These are phyloP conservation scores for Pollenia angustigena DNA, from an alignment of 2,888 invertebrate species.

Conservation along the genomic window DNA sequence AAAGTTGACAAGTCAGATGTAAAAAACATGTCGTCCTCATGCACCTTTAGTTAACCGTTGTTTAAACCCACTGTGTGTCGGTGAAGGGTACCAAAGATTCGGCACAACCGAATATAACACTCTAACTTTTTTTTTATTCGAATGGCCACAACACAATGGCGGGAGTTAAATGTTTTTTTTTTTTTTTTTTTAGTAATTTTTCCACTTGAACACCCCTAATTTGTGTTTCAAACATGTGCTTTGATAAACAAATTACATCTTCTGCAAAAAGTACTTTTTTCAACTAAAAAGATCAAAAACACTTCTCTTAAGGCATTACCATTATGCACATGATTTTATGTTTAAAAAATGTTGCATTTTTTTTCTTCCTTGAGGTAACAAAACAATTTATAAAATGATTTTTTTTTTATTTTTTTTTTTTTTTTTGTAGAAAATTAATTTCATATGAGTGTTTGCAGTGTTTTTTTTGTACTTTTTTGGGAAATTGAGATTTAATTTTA, in stretches of 20 bases:
- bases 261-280: slow-evolving; percentile 13
- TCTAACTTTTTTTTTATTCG: too few relatives aligned
- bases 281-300: slow-evolving; percentile 25
- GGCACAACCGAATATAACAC: too few relatives aligned
- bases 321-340: slow-evolving; percentile 56
- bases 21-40: too few relatives aligned
- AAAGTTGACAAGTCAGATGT: too few relatives aligned
- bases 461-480: background rate
- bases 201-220: background rate
- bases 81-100: too few relatives aligned
- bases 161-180: too few relatives aligned
- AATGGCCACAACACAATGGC: too few relatives aligned
- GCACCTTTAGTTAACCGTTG: too few relatives aligned
- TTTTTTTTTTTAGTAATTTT: background rate
- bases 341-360: slow-evolving; percentile 13
- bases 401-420: background rate
- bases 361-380: slow-evolving; percentile 37
- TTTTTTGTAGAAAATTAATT: slow-evolving; percentile 25
- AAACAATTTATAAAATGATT: slow-evolving; percentile 48
- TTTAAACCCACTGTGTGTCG: too few relatives aligned
- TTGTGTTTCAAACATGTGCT: background rate
- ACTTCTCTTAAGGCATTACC: slow-evolving; percentile 29
- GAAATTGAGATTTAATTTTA: slow-evolving; percentile 29
- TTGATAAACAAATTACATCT: slow-evolving; percentile 1
- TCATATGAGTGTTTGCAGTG: slow-evolving; percentile 10